A percentile compares a stretch with the other conserved stretches of the same genome.
Conservation (phyloP, 1,140 invertebrate species). For the Muscidifurax raptorellus region DNA sequence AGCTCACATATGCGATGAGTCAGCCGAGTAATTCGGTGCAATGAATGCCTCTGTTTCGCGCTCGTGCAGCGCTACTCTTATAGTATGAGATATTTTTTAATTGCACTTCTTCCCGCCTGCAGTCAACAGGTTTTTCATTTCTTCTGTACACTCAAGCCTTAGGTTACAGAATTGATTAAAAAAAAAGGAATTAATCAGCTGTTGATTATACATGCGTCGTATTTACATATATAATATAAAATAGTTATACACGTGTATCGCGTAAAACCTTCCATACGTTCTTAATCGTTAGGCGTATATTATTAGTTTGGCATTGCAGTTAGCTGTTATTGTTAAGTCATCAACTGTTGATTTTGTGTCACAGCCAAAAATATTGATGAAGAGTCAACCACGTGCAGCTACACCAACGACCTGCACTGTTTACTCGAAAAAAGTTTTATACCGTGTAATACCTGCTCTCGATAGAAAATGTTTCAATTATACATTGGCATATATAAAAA, state of each 20-base stretch:
- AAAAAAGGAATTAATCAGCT: too few relatives aligned
- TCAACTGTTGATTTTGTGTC: constrained; percentile 24
- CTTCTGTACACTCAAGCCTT: too few relatives aligned
- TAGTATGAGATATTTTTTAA: constrained; percentile 1
- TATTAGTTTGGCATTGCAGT: constrained; percentile 14
- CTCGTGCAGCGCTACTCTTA: background rate
- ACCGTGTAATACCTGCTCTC: too few relatives aligned
- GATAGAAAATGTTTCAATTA: too few relatives aligned
- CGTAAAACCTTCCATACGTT: background rate
- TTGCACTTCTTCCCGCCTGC: background rate
- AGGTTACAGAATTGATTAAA: too few relatives aligned
- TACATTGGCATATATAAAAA: background rate
- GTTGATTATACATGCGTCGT: background rate
- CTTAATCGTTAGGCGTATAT: background rate
- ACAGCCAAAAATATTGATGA: background rate
- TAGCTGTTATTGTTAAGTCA: constrained; percentile 16
- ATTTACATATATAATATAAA: background rate
- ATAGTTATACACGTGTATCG: too few relatives aligned
- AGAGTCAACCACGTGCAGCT: too few relatives aligned
- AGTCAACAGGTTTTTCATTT: background rate
- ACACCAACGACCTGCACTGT: too few relatives aligned
- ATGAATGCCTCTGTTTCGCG: constrained; percentile 18
- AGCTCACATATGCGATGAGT: constrained; percentile 19
- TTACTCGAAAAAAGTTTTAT: too few relatives aligned
- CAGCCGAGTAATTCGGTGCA: constrained; percentile 32